A percentile compares a stretch with the other conserved stretches of the same genome.
Conservation (phyloP, 2,113 vertebrate genomes). For the Seriola dumerili region DNA sequence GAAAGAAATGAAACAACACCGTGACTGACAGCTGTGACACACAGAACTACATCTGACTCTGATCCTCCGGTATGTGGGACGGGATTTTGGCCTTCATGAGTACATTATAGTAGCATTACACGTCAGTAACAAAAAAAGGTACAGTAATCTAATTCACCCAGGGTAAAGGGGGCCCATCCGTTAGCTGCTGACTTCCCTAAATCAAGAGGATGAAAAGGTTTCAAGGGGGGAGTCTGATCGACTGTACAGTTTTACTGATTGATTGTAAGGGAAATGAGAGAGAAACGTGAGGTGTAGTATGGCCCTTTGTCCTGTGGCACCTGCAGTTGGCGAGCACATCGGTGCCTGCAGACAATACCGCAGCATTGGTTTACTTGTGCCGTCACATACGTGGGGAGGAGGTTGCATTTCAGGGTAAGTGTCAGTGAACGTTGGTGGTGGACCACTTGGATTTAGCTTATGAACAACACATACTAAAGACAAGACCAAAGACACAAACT, state of each 20-base stretch:
- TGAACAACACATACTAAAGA: constrained; percentile 6
- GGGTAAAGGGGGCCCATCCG: constrained; percentile 8
- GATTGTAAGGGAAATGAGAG: constrained; percentile 62
- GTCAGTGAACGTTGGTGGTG: constrained; percentile 41
- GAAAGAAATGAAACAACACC: constrained; percentile 8
- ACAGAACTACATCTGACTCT: neutral
- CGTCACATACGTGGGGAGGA: constrained; percentile 20
- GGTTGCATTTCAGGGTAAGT: constrained; percentile 66
- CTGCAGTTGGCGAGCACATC: constrained; percentile 47
- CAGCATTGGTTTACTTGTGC: constrained; percentile 76
- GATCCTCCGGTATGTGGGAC: neutral
- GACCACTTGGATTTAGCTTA: constrained; percentile 51
- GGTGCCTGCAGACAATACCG: constrained; percentile 62
- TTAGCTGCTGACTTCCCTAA: constrained; percentile 24
- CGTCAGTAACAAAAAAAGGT: constrained; percentile 14
- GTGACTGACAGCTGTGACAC: neutral
- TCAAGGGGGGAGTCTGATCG: constrained; percentile 17
- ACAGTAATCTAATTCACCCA: constrained; percentile 12
- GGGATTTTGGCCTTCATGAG: neutral
- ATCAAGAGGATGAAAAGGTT: constrained; percentile 31
- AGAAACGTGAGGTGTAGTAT: constrained; percentile 73
- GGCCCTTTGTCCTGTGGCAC: constrained; percentile 69
- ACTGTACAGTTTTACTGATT: constrained; percentile 31
- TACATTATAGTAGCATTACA: neutral
- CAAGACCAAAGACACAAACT: neutral